Evolutionary conservation across 2,888 invertebrate species (phyloP), one percentile per base, ranked within the genome.

Genomic region (Autographa gamma): DNA sequence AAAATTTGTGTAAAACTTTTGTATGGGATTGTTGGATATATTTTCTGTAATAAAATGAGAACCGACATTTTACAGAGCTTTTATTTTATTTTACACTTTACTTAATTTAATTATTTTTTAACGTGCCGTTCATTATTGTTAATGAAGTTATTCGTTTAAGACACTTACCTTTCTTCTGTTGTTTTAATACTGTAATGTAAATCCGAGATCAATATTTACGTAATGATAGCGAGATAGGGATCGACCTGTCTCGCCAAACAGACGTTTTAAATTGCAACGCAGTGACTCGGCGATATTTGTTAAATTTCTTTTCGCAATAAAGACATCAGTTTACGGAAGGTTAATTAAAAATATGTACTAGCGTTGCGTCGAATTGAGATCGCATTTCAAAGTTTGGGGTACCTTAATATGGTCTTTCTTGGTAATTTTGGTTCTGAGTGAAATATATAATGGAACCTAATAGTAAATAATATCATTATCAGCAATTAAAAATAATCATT

Each of bases 221-320:
- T 90, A 92, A 93, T 88, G 83, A 81, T 73, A 80, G 77, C 76
- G 72, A 87, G 93, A 93, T 93, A 90, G 83, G 81, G 85, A 93
- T 93, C 93, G 77, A 79, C 72, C 63, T 80, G 86, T 84, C 85
- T 83, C 84, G 82, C 63, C 80, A 85, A 86, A 87, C 90, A 86
- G 89, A 87, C 88, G 80, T 84, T 92, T 91, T 92, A 93, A 93
- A 93, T 93, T 93, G 92, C 93, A 90, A 67, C 80, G 72, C 86
- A 80, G 90, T 93, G 93, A 93, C 92, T 86, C 34, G 79, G 92
- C 92, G 68, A 89, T 90, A 79, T 81, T 70, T 5, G 71, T 79
- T 77, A 80, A 85, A 89, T 88, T 89, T 90, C 88, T 89, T 93
- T 92, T 92, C 86, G 91, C 89, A 90, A 90, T 90, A 88, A 90